phyloP scores from a whole-genome alignment of 2,797 vertebrate genomes.

The Lagothrix lagotricha region DNA sequence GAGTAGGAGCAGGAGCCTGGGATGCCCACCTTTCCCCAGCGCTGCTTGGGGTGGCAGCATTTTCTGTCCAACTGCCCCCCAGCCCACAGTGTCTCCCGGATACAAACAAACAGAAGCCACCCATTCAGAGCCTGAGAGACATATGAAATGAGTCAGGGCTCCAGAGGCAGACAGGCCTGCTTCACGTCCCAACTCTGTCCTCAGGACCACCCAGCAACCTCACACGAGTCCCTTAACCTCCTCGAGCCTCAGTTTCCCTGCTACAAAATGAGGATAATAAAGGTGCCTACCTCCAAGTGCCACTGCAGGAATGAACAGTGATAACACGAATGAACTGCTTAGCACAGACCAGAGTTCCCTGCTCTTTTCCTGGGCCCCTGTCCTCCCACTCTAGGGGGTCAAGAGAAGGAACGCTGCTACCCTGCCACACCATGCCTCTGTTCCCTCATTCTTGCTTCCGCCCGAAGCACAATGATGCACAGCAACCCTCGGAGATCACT shows the following conservation, averaged over 20 bases:
- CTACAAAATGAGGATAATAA: neutral
- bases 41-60: neutral
- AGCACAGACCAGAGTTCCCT: neutral
- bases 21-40: neutral
- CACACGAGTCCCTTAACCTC: neutral
- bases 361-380: neutral
- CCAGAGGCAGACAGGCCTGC: neutral
- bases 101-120: constrained; percentile 24
- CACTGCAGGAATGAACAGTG: neutral
- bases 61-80: neutral
- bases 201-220: neutral
- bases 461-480: neutral
- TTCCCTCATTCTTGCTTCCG: neutral
- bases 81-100: neutral
- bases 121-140: neutral
- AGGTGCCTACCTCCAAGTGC: neutral
- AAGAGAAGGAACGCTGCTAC: neutral
- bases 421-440: neutral
- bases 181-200: neutral
- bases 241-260: constrained; percentile 14
- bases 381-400: neutral
- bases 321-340: neutral
- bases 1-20: neutral
- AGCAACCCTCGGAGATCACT: constrained; percentile 13
- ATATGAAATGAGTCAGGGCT: neutral